Base-by-base conservation (phyloP, 2,113 vertebrate genomes). In the Sclerurus mexicanus region DNA sequence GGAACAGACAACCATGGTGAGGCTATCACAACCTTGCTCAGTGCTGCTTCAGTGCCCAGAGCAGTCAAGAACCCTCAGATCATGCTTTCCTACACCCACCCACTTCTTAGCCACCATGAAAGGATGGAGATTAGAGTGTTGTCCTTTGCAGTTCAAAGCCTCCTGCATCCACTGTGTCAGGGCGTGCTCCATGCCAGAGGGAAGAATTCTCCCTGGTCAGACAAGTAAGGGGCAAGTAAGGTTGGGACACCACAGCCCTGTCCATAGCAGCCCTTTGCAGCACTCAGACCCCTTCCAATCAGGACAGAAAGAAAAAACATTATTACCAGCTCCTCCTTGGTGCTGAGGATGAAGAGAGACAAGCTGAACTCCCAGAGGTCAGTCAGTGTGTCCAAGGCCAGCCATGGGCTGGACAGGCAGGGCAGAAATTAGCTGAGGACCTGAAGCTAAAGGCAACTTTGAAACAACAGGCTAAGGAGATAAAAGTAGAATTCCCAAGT, bases 131-230 rank as follows among this genome's bases (percentile, higher is more conserved):
- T 37, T 63, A 42, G 21, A 56, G 24, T 12, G n/a, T 30, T 44
- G 0, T 40, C n/a, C 37, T 76, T 52, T 88, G 59, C 49, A 55
- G 28, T 74, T 86, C 76, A 81, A 55, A 95, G 40, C 62, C 14
- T 68, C 46, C 56, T 85, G 19, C 25, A 64, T 67, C 31, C 28
- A 62, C 30, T 12, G 9, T 20, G 20, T 40, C 67, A 73, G 67
- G 19, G 10, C 0, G 0, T n/a, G 25, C 42, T 66, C 59, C 3
- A 1, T 19, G n/a, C 35, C 37, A 55, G 66, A 63, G 52, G 23
- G 53, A 74, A 53, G 46, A 60, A 62, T 7, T 35, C 13, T 68
- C n/a, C 23, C 46, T 66, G 40, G 37, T 28, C 67, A 35, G 79
- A 39, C 27, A 66, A 23, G 16, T 58, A 24, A 81, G 25, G n/a